phyloP scores from a whole-genome alignment of 1,140 invertebrate genomes.

The Monomorium pharaonis region DNA sequence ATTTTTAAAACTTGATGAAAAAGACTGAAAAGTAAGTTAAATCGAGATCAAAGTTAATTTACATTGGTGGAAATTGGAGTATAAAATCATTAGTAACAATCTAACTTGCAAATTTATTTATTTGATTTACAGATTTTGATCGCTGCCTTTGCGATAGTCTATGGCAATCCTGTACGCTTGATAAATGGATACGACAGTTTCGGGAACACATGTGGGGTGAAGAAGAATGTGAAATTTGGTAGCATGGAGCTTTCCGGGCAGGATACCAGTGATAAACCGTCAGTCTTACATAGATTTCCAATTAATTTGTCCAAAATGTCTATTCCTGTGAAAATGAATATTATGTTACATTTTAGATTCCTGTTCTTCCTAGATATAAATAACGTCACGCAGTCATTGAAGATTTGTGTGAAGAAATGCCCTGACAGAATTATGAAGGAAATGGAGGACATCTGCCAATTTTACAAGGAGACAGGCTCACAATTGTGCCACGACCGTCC shows the following conservation, averaged over 20 bases:
- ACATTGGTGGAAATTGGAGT: neutral
- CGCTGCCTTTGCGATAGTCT: conserved; percentile 94
- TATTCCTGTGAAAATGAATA: neutral
- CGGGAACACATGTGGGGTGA: conserved; percentile 97
- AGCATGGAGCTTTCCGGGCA: conserved; percentile 91
- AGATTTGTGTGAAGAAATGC: conserved; percentile 96
- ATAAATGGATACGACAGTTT: conserved; percentile 98
- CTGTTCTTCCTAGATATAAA: conserved; percentile 94
- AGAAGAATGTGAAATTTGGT: conserved; percentile 90
- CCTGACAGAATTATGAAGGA: conserved; percentile 89
- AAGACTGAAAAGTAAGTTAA: no score
- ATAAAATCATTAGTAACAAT: neutral
- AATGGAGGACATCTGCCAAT: conserved; percentile 90
- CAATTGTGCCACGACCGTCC: conserved; percentile 90
- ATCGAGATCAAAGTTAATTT: no score
- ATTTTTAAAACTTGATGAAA: no score
- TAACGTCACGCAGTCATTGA: conserved; percentile 91
- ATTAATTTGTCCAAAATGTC: conserved; percentile 10
- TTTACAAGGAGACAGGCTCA: conserved; percentile 90
- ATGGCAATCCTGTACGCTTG: conserved; percentile 94
- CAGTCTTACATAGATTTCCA: conserved; percentile 72
- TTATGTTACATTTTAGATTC: conserved; percentile 85
- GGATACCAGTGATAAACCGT: conserved; percentile 92
- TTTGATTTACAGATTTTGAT: conserved; percentile 90
- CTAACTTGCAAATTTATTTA: conserved; percentile 23